A percentile compares a stretch with the other conserved stretches of the same genome.
Conservation (phyloP, 2,113 vertebrate species). For the Mionectes macconnelli region DNA sequence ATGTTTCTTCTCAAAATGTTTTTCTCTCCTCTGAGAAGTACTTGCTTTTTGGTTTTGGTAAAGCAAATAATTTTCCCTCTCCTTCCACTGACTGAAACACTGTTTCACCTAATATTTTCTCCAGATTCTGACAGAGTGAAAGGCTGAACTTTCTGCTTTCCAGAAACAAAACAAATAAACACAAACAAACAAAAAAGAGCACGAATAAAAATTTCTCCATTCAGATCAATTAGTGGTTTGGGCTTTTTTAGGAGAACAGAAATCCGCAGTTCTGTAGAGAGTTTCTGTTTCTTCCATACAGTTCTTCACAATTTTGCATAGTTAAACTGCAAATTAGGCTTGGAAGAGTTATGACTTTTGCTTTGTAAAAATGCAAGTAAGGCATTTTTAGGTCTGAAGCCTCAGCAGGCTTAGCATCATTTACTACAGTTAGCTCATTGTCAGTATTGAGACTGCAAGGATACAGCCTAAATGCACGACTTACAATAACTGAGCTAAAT, state of each 20-base stretch:
- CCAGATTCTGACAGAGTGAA: background rate
- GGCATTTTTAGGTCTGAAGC: background rate
- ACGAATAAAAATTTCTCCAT: background rate
- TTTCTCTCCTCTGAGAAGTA: background rate
- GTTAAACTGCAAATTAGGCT: background rate
- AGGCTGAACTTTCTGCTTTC: background rate
- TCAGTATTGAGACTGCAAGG: background rate
- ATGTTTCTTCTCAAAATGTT: background rate
- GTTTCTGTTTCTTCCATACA: background rate
- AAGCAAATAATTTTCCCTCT: background rate
- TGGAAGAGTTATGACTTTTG: background rate
- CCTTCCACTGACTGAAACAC: background rate
- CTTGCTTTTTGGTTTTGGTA: background rate
- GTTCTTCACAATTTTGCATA: background rate
- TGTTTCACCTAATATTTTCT: background rate
- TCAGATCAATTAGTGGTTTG: background rate
- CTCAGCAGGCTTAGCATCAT: background rate
- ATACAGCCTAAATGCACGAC: fast-evolving
- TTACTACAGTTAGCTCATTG: background rate
- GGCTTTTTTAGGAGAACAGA: background rate
- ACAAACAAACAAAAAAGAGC: background rate
- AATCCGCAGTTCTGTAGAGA: background rate
- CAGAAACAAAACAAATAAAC: no score
- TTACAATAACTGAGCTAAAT: background rate
- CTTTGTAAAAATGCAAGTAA: background rate